These are phyloP conservation scores for Jordanella pulchra DNA, from an alignment of 2,797 vertebrate species.

Conservation along the genomic window DNA sequence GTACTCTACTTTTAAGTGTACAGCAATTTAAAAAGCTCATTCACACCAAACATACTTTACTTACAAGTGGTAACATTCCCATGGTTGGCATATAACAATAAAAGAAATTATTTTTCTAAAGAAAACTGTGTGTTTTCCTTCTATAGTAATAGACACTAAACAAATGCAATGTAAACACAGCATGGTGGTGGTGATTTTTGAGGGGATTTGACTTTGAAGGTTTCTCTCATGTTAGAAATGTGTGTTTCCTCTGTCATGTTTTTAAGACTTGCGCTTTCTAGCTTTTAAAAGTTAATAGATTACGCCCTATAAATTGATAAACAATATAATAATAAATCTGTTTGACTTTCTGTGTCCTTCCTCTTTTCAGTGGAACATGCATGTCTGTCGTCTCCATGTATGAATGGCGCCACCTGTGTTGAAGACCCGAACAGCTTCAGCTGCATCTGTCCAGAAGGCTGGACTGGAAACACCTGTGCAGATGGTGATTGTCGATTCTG, in stretches of 20 bases:
- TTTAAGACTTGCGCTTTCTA: not conserved
- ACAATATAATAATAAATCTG: not conserved
- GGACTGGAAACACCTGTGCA: conserved; percentile 79
- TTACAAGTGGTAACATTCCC: too few species aligned
- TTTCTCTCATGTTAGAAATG: not conserved
- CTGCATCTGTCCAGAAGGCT: conserved; percentile 75
- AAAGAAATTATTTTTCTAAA: too few species aligned
- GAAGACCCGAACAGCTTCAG: conserved; percentile 77
- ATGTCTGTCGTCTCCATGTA: conserved; percentile 80
- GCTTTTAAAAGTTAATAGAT: not conserved
- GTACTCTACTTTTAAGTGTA: too few species aligned
- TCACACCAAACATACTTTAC: too few species aligned
- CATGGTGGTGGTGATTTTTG: not conserved
- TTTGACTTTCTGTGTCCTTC: conserved; percentile 9
- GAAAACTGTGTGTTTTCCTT: too few species aligned
- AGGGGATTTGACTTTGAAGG: not conserved
- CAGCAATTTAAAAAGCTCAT: too few species aligned
- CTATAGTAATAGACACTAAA: too few species aligned
- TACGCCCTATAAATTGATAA: not conserved
- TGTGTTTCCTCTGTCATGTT: not conserved
- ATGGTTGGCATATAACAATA: too few species aligned
- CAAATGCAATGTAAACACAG: too few species aligned
- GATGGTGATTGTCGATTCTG: conserved; percentile 66
- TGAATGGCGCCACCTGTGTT: conserved; percentile 77
- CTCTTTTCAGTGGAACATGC: conserved; percentile 78